Evolutionary conservation across 2,888 invertebrate species (phyloP), one percentile per base, ranked within the genome.

Genomic region (Lottia scabra): DNA sequence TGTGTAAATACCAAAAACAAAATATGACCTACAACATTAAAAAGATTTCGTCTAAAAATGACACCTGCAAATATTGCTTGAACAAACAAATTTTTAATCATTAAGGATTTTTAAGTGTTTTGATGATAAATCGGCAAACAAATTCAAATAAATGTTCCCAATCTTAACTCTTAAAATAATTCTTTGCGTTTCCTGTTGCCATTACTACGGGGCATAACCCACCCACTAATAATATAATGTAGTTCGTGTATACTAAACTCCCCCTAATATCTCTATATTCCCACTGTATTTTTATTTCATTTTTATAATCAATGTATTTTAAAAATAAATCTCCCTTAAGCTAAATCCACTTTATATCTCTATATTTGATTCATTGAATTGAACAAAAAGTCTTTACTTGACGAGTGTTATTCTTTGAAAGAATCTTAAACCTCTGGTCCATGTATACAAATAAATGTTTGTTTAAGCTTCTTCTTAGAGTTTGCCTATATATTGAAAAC

Each of bases 361-460:
- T 56, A 56, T 56, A 56, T 56, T 56, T 56, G 19, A 56, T 56
- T 56, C 56, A 23, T 13, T 56, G 12, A 23, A 19, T 56, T 12
- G 10, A 56, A 56, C 56, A 56, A 56, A 38, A 56, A 56, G 56
- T 56, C 56, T 23, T 23, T 13, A 56, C 56, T 56, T 23, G 56
- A 56, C 23, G 56, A 56, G 56, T 56, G 56, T 56, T 56, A 23
- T 56, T 56, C 56, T 56, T 56, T 56, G 10, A 56, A 19, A 23
- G 56, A 56, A 23, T 56, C 56, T 56, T 56, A 56, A 56, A 56
- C 56, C 56, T 56, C 19, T 56, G 56, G 19, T 56, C 56, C 56
- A 23, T 23, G 56, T 56, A 56, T 56, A 56, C 56, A 56, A 56
- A 56, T 56, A 56, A 56, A 56, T 56, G 56, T 56, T 56, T 56